Evolutionary conservation across 2,888 invertebrate species (phyloP).

Genomic region (Polymixis flavicincta): DNA sequence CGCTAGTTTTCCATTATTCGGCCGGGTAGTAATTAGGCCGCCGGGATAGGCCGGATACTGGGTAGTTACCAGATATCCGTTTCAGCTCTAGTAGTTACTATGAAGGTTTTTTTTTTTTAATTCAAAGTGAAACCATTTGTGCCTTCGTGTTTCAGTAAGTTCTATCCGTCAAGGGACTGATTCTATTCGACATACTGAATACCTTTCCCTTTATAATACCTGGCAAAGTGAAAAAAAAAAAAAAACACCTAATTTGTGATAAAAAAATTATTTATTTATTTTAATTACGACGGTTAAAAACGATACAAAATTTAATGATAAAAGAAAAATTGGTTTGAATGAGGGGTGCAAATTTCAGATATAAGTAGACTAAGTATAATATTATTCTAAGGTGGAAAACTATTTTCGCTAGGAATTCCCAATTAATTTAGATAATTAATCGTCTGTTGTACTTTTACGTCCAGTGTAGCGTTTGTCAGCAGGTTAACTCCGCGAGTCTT

Average conservation of each 20-base stretch:
- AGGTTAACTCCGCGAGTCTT: neutral
- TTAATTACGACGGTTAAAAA: too few relatives aligned
- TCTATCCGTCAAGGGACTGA: neutral
- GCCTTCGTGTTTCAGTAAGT: neutral
- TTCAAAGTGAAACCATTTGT: neutral
- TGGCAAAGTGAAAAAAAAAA: neutral
- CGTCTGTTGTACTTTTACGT: constrained; percentile 15
- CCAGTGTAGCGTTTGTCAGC: neutral
- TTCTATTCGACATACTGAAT: neutral
- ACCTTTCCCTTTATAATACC: neutral
- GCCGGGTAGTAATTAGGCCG: too few relatives aligned
- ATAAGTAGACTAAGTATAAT: too few relatives aligned
- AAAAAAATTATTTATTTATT: too few relatives aligned
- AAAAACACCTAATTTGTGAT: too few relatives aligned
- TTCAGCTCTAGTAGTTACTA: too few relatives aligned
- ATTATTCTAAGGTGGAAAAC: neutral
- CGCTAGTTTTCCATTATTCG: too few relatives aligned
- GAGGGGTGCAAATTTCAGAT: too few relatives aligned
- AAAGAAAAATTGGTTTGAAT: too few relatives aligned
- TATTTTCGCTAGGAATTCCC: neutral
- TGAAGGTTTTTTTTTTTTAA: neutral
- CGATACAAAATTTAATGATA: too few relatives aligned
- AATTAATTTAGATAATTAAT: neutral
- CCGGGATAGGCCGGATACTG: too few relatives aligned
- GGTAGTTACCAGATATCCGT: too few relatives aligned